Conservation (phyloP, 2,888 invertebrate species). For the Nymphalis c-album region DNA sequence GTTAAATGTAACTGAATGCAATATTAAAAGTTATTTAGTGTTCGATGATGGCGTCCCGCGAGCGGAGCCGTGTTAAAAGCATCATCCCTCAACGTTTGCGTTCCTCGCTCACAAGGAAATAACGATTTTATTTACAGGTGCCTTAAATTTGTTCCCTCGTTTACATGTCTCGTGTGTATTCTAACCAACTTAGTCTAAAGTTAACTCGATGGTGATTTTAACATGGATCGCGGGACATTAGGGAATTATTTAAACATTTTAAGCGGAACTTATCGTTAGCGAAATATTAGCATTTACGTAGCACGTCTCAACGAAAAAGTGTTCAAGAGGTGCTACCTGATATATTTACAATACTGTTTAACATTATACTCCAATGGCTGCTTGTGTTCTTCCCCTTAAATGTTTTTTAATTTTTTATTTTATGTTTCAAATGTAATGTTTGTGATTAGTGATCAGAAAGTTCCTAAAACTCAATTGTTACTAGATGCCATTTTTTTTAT, state of each 20-base stretch:
- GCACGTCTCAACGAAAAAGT: constrained; percentile 45
- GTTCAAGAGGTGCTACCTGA: constrained; percentile 56
- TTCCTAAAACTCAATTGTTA: constrained; percentile 73
- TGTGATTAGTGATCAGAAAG: constrained; percentile 62
- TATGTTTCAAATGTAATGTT: constrained; percentile 32
- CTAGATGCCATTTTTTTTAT: constrained; percentile 68
- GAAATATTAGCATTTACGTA: constrained; percentile 34
- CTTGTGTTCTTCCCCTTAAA: constrained; percentile 29
- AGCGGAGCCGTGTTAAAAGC: constrained; percentile 6
- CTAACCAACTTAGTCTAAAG: not conserved
- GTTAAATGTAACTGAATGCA: constrained; percentile 21
- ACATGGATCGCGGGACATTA: not conserved
- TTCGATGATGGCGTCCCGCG: constrained; percentile 12
- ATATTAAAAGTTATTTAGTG: constrained; percentile 32
- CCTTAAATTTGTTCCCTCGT: constrained; percentile 17
- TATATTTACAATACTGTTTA: constrained; percentile 36
- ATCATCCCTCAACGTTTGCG: not conserved
- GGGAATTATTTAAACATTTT: constrained; percentile 33
- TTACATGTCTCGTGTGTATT: constrained; percentile 5
- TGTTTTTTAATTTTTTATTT: constrained; percentile 12
- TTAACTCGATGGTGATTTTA: constrained; percentile 1
- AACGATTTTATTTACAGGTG: constrained; percentile 26
- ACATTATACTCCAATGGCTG: constrained; percentile 41
- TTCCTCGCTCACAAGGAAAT: not conserved
- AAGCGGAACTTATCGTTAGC: constrained; percentile 38